These are phyloP conservation scores for Gallinago solitaria DNA, from an alignment of 2,797 vertebrate species.

Conservation along the genomic window DNA sequence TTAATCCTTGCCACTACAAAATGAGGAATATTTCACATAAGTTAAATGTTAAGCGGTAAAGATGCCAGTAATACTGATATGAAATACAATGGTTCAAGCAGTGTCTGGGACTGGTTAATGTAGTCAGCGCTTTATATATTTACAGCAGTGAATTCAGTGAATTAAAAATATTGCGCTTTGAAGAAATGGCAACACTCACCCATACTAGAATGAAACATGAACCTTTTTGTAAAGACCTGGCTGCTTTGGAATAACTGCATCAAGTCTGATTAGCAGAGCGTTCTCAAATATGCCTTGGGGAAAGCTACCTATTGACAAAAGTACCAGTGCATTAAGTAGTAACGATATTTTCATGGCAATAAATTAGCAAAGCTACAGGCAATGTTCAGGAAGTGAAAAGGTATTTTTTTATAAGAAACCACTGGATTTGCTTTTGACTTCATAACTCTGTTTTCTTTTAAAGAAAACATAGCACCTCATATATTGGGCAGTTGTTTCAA, in stretches of 20 bases:
- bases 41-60: not conserved
- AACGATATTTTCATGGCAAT: slow-evolving; percentile 74
- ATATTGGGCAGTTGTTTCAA: not conserved
- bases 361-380: slow-evolving; percentile 68
- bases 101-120: not conserved
- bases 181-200: slow-evolving; percentile 30
- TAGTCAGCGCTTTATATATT: not conserved
- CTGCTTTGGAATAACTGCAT: slow-evolving; percentile 63
- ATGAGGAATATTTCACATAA: not conserved
- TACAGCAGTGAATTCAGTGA: not conserved
- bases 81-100: not conserved
- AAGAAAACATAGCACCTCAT: not conserved
- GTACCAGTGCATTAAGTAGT: slow-evolving; percentile 67
- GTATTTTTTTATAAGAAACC: slow-evolving; percentile 48
- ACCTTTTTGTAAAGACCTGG: slow-evolving; percentile 44
- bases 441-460: not conserved
- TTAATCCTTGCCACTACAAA: not conserved
- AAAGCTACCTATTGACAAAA: slow-evolving; percentile 74
- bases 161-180: slow-evolving; percentile 42
- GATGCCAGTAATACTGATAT: not conserved
- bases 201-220: slow-evolving; percentile 31
- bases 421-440: slow-evolving; percentile 16
- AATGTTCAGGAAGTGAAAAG: slow-evolving; percentile 60
- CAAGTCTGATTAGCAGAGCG: slow-evolving; percentile 49
- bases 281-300: slow-evolving; percentile 64